Base-by-base conservation (phyloP, 2,113 vertebrate genomes). In the Terrapene triunguis region DNA sequence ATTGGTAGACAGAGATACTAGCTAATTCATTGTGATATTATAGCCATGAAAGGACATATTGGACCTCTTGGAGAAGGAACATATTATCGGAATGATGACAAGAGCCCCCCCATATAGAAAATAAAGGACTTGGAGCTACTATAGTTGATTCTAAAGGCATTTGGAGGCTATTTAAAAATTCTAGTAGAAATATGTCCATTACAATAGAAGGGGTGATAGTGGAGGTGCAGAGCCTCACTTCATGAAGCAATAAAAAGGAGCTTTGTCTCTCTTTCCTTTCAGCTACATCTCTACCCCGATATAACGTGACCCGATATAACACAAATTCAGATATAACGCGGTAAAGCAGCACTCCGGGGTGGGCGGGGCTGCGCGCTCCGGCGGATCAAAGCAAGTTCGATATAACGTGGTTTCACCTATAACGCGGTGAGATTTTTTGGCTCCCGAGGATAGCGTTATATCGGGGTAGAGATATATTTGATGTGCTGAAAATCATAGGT, bases 1-100 rank as follows among this genome's bases (percentile, higher is more conserved):
- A 11, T 1, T 6, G 5, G 35, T 4, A 24, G 54, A 19, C 55
- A 84, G 27, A 44, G 25, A 22, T 13, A 25, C 38, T 76, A 29
- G 42, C 74, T 78, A 24, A 78, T 76, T 76, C 11, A 14, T 25
- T 76, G 6, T 44, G 72, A 25, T 44, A 44, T 76, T 44, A 76
- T 44, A 12, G 6, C 24, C 42, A 44, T 76, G 10, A 35, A 35
- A 69, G 62, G 62, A 69, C 35, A 69, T n/a, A 17, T 79, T 27
- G 35, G 19, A 35, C 1, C 4, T 42, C 57, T 59, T 53, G 3
- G 19, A 17, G 6, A 54, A 3, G 4, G 69, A 84, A 59, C 54
- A 3, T n/a, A 48, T 8, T 11, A 6, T 0, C 1, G 29, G 4
- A 92, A 79, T 0, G 0, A 11, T 59, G 81, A 17, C 17, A 55